These are phyloP conservation scores for Narcine bancroftii DNA, from an alignment of 2,113 vertebrate genomes.

Conservation along the genomic window DNA sequence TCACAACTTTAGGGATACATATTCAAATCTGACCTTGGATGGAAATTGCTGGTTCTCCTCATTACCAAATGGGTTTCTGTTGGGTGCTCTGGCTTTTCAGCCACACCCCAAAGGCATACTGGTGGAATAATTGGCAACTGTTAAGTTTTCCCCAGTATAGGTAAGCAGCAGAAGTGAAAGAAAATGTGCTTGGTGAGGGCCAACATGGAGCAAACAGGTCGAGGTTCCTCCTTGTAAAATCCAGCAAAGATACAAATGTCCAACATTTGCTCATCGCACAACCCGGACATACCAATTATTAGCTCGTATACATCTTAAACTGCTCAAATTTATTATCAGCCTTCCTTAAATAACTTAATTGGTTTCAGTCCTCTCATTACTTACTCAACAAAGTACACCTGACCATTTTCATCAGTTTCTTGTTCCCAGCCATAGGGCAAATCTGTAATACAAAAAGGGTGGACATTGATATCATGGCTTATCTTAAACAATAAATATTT, in stretches of 20 bases:
- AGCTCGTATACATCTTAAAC: background rate
- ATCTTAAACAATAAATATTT: background rate
- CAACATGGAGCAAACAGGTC: background rate
- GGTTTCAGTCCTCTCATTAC: conserved; percentile 47
- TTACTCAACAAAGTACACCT: conserved; percentile 92
- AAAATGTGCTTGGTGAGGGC: no score
- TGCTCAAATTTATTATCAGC: background rate
- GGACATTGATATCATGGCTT: background rate
- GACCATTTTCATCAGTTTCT: conserved; percentile 84
- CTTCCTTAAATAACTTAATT: no score
- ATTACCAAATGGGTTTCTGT: no score
- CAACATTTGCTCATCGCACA: background rate
- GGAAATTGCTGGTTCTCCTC: no score
- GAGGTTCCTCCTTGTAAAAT: background rate
- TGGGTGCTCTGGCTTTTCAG: no score
- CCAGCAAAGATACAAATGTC: no score
- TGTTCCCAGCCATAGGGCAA: conserved; percentile 95
- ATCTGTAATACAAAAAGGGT: conserved; percentile 55
- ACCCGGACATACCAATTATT: background rate
- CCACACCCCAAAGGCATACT: no score
- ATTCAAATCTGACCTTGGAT: no score
- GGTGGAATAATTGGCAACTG: no score
- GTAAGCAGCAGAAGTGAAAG: no score
- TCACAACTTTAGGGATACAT: no score
- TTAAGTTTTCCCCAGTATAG: no score